phyloP scores from a whole-genome alignment of 2,888 invertebrate species.

The Eugnorisma glareosa region DNA sequence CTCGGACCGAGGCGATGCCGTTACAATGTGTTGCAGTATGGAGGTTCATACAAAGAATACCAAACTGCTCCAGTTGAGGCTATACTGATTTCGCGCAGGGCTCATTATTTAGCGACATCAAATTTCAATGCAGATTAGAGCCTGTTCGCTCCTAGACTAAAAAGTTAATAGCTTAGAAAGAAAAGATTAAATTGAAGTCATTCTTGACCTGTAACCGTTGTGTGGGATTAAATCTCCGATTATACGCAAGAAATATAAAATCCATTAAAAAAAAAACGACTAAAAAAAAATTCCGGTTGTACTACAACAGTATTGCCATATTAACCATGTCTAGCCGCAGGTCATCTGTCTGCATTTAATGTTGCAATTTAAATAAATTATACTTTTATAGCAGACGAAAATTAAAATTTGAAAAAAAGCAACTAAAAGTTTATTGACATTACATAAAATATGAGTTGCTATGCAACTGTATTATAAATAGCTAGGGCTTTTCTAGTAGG shows the following conservation, averaged over 20 bases:
- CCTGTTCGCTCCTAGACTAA: background rate
- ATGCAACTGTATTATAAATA: background rate
- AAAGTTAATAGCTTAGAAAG: background rate
- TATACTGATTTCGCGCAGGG: background rate
- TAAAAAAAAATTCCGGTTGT: constrained; percentile 42
- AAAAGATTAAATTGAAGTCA: background rate
- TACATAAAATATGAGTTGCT: constrained; percentile 6
- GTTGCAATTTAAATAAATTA: constrained; percentile 47
- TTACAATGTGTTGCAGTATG: background rate
- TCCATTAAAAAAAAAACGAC: background rate
- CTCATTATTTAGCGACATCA: background rate
- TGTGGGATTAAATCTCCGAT: background rate
- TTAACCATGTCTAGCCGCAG: constrained; percentile 1
- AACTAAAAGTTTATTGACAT: constrained; percentile 39
- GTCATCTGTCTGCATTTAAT: constrained; percentile 41
- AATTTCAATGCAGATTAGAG: background rate
- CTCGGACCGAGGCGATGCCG: too few relatives aligned
- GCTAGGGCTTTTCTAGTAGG: background rate
- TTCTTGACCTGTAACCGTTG: background rate
- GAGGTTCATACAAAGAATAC: background rate
- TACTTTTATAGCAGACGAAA: background rate
- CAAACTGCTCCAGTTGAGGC: background rate
- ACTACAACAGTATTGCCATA: constrained; percentile 21
- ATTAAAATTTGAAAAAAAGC: background rate
- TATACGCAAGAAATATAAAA: constrained; percentile 2